Percentiles rank a stretch among this genome's conserved stretches.
Evolutionary conservation across 2,797 vertebrate species (phyloP).

Genomic region (Picus viridis): DNA sequence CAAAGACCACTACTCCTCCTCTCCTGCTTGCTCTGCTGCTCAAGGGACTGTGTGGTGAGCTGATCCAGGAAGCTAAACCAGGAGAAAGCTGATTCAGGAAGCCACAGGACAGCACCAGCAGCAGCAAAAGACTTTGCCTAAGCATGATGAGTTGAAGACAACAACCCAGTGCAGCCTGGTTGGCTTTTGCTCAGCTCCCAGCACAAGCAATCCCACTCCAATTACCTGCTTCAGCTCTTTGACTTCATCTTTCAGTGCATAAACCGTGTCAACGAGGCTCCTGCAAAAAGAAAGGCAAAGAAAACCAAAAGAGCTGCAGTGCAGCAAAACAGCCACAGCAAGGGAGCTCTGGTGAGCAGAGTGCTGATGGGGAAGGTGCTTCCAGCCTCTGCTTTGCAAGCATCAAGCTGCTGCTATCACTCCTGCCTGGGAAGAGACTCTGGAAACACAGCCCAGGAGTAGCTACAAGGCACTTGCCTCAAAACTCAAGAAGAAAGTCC

Average conservation of each 20-base stretch:
- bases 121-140: neutral
- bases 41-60: neutral
- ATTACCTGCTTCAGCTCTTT: constrained; percentile 96
- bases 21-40: neutral
- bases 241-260: constrained; percentile 97
- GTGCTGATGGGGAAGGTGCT: neutral
- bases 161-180: fast-evolving
- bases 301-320: neutral
- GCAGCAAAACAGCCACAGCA: neutral
- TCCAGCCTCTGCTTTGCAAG: neutral
- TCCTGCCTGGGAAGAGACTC: neutral
- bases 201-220: neutral
- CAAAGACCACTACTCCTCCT: neutral
- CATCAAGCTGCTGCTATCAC: neutral
- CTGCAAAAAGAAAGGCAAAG: constrained; percentile 73
- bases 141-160: fast-evolving
- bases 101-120: neutral
- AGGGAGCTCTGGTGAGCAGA: neutral
- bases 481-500: neutral
- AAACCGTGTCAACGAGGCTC: constrained; percentile 97
- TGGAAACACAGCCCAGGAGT: neutral
- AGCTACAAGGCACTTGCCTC: neutral
- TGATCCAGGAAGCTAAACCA: neutral
- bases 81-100: neutral
- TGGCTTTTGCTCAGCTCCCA: neutral